Conservation (phyloP, 2,797 vertebrate species). For the Caiman crocodilus region DNA sequence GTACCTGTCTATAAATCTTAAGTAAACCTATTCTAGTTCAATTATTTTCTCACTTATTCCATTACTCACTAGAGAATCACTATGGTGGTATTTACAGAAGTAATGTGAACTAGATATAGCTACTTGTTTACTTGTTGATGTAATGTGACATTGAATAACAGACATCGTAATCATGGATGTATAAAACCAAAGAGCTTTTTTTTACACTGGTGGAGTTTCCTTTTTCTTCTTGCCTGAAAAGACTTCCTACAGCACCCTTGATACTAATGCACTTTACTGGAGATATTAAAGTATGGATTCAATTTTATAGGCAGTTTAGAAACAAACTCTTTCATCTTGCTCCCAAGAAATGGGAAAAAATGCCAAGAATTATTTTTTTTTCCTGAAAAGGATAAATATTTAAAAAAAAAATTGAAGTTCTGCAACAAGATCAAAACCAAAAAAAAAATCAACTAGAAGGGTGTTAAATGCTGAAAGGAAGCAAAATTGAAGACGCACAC, state of each 20-base stretch:
- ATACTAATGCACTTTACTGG: neutral
- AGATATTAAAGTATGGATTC: neutral
- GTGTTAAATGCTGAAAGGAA: neutral
- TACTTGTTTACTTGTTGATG: slow-evolving; percentile 41
- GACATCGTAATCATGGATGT: slow-evolving; percentile 9
- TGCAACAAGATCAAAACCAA: neutral
- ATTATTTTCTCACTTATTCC: slow-evolving; percentile 46
- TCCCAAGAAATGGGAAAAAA: neutral
- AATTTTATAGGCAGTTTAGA: slow-evolving; percentile 23
- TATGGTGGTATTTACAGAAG: slow-evolving; percentile 36
- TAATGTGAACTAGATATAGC: slow-evolving; percentile 25
- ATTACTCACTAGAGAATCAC: neutral
- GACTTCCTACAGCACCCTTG: neutral
- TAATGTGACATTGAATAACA: slow-evolving; percentile 56
- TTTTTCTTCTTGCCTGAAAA: slow-evolving; percentile 7
- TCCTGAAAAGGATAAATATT: neutral
- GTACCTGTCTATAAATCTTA: slow-evolving; percentile 8
- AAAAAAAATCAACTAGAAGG: neutral
- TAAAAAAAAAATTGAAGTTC: neutral
- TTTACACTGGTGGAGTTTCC: neutral
- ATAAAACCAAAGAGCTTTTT: slow-evolving; percentile 12
- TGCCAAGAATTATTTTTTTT: neutral
- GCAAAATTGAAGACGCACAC: neutral
- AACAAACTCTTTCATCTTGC: neutral
- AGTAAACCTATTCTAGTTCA: slow-evolving; percentile 2